Conservation (phyloP, 1,140 invertebrate species). For the Drosophila chauvacae region DNA sequence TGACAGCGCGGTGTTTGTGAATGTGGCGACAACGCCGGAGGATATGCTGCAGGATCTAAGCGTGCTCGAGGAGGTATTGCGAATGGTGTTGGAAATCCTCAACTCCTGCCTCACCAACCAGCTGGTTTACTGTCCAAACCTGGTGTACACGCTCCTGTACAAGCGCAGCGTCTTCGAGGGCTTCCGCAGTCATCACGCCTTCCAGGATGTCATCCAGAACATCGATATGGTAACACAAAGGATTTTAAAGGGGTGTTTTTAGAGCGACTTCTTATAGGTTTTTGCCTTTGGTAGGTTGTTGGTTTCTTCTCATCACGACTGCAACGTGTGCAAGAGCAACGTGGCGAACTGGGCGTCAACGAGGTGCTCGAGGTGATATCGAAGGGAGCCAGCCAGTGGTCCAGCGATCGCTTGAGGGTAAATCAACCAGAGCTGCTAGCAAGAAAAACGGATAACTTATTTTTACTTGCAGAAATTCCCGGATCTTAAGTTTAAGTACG, state of each 20-base stretch:
- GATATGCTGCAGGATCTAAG: slow-evolving; percentile 93
- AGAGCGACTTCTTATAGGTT: background rate
- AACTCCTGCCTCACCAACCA: slow-evolving; percentile 96
- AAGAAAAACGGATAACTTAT: background rate
- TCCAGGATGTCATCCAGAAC: slow-evolving; percentile 98
- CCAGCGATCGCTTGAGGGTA: slow-evolving; percentile 95
- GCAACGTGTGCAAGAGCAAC: slow-evolving; percentile 88
- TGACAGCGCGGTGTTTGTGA: slow-evolving; percentile 73
- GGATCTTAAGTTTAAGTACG: slow-evolving; percentile 99
- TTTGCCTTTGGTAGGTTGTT: slow-evolving; percentile 88
- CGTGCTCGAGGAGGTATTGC: slow-evolving; percentile 98
- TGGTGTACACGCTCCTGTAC: slow-evolving; percentile 98
- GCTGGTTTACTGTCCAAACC: slow-evolving; percentile 95
- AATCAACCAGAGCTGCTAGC: slow-evolving; percentile 8
- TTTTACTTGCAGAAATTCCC: slow-evolving; percentile 95
- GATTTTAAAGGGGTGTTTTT: slow-evolving; percentile 26
- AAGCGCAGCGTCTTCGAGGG: slow-evolving; percentile 95
- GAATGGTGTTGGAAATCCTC: slow-evolving; percentile 98
- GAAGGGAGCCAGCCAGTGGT: slow-evolving; percentile 94
- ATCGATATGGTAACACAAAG: slow-evolving; percentile 93
- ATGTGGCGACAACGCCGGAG: slow-evolving; percentile 77
- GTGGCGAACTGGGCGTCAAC: slow-evolving; percentile 90
- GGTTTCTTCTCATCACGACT: slow-evolving; percentile 93
- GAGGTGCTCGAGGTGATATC: slow-evolving; percentile 95
- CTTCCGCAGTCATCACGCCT: slow-evolving; percentile 94